Evolutionary conservation across 2,888 invertebrate genomes (phyloP).

Genomic region (Craniophora ligustri): DNA sequence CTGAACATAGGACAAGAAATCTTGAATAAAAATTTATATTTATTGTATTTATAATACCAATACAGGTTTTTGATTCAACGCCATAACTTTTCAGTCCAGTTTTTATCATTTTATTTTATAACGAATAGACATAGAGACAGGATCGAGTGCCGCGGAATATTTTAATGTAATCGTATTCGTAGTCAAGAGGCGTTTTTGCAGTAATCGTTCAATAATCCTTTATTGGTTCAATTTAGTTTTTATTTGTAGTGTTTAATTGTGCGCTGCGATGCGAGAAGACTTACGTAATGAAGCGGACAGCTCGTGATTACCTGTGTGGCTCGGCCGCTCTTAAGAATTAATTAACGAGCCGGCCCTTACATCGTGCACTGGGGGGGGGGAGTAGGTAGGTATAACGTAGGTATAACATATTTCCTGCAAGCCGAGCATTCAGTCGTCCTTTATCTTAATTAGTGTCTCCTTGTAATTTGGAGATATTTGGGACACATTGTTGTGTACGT

Average conservation of each 20-base stretch:
- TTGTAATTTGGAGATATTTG: no score
- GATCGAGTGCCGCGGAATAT: conserved; percentile 11
- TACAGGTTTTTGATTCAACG: conserved; percentile 40
- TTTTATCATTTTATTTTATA: conserved; percentile 15
- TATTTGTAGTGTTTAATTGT: conserved; percentile 5
- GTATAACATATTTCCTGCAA: conserved; percentile 7
- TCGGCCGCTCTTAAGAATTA: conserved; percentile 7
- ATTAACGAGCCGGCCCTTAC: conserved; percentile 10
- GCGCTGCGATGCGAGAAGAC: conserved; percentile 8
- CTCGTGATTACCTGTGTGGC: background rate
- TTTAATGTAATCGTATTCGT: conserved; percentile 6
- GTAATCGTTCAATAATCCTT: conserved; percentile 27
- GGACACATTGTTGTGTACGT: no score
- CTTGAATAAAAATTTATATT: conserved; percentile 27
- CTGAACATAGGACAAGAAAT: conserved; percentile 22
- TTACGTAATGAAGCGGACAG: conserved; percentile 1
- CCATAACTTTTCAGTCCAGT: conserved; percentile 28
- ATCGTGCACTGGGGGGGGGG: background rate
- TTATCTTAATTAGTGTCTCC: no score
- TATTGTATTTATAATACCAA: conserved; percentile 18
- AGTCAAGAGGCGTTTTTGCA: conserved; percentile 12
- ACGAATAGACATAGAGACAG: conserved; percentile 13
- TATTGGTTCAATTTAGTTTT: conserved; percentile 11
- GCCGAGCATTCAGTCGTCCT: background rate
- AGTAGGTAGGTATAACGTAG: conserved; percentile 2